These are phyloP conservation scores for Drosophila multiciliata DNA, from an alignment of 2,888 invertebrate species.

Conservation along the genomic window DNA sequence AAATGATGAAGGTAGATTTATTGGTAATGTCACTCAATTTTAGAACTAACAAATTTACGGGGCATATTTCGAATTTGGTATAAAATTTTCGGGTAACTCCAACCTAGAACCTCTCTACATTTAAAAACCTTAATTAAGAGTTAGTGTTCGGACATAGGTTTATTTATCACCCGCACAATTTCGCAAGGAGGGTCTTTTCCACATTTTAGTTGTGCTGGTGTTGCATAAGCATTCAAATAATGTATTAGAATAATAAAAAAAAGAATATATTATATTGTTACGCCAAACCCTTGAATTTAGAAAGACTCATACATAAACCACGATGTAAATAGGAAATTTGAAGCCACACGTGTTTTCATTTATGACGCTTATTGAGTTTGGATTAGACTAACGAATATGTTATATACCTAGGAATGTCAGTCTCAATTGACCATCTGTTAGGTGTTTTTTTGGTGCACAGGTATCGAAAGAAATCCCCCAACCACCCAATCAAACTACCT, in stretches of 20 bases:
- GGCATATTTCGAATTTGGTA: neutral
- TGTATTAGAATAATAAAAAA: neutral
- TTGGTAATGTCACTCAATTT: neutral
- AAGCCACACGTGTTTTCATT: slow-evolving; percentile 11
- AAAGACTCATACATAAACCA: neutral
- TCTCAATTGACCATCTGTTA: slow-evolving; percentile 37
- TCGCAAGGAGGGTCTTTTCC: neutral
- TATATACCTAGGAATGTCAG: neutral
- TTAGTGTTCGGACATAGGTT: neutral
- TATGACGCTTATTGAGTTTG: slow-evolving; percentile 42
- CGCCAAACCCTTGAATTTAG: neutral
- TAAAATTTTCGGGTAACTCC: neutral
- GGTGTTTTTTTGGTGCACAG: neutral
- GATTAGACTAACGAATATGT: slow-evolving; percentile 15
- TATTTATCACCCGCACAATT: neutral
- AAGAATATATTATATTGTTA: too few species aligned
- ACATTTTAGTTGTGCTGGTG: neutral
- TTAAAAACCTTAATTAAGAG: neutral
- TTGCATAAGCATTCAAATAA: neutral
- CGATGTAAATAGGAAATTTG: neutral
- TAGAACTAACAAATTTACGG: too few species aligned
- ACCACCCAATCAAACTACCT: neutral
- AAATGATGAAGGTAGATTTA: neutral
- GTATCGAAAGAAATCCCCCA: slow-evolving; percentile 10
- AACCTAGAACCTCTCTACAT: neutral